Evolutionary conservation across 2,888 invertebrate genomes (phyloP).

Genomic region (Ormyrus rosae): DNA sequence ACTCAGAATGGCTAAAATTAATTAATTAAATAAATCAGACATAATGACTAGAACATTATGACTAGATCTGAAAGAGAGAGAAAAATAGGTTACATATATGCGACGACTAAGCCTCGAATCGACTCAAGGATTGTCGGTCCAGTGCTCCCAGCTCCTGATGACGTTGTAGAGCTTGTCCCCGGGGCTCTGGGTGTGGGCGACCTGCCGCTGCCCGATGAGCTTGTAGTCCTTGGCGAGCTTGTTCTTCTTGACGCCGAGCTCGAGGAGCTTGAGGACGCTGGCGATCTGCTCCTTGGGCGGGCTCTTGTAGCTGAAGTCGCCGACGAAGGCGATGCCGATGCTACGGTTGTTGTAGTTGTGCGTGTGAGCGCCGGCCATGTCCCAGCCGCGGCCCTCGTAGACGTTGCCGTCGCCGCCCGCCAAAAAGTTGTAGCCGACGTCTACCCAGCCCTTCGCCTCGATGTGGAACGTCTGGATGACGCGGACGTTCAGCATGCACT

Average conservation of each 20-base stretch:
- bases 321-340: constrained; percentile 85
- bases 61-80: too few species aligned
- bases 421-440: constrained; percentile 82
- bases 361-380: constrained; percentile 84
- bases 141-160: constrained; percentile 84
- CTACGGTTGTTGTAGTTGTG: constrained; percentile 81
- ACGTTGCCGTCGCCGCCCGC: constrained; percentile 87
- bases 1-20: too few species aligned
- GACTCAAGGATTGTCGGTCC: constrained; percentile 62
- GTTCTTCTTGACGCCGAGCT: constrained; percentile 30
- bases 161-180: constrained; percentile 81
- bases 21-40: too few species aligned
- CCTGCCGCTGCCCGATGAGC: constrained; percentile 82
- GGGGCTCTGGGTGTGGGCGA: constrained; percentile 83
- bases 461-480: constrained; percentile 78
- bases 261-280: constrained; percentile 34
- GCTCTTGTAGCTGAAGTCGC: constrained; percentile 80
- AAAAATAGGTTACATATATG: too few species aligned
- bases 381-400: constrained; percentile 87
- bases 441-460: constrained; percentile 79
- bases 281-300: constrained; percentile 66
- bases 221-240: constrained; percentile 78
- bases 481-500: constrained; percentile 65
- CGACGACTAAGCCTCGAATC: too few species aligned
- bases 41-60: too few species aligned